These are phyloP conservation scores for Mythimna loreyi DNA, from an alignment of 2,888 invertebrate species.

Conservation along the genomic window DNA sequence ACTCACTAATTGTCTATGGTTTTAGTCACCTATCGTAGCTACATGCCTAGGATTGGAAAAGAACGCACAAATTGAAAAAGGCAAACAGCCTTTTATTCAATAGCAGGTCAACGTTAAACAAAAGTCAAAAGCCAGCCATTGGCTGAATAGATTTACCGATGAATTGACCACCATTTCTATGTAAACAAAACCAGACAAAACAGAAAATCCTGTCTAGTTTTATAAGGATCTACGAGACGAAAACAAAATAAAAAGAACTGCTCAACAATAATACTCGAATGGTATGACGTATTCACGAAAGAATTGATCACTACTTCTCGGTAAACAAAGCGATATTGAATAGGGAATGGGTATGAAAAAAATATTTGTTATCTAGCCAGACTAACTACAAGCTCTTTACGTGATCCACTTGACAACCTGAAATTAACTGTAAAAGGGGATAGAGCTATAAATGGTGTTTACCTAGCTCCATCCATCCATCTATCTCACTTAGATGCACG, in stretches of 20 bases:
- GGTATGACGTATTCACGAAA: not conserved
- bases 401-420: no score
- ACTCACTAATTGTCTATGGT: not conserved
- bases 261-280: conserved; percentile 1
- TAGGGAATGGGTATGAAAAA: no score
- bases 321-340: no score
- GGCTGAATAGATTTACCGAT: conserved; percentile 2
- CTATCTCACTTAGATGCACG: no score
- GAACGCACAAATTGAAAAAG: conserved; percentile 10
- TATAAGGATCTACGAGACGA: not conserved
- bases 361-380: no score
- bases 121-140: no score
- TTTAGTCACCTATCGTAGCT: not conserved
- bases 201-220: not conserved
- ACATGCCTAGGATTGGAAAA: not conserved
- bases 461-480: no score
- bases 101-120: no score
- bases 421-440: no score
- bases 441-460: no score
- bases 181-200: not conserved
- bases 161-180: not conserved
- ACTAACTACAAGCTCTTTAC: no score
- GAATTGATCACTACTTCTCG: not conserved
- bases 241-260: not conserved
- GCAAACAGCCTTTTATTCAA: no score